Percentiles rank a stretch among this genome's conserved stretches.
Conservation (phyloP, 92 coral and sea anemone genomes). For the Zoanthus gigantus region DNA sequence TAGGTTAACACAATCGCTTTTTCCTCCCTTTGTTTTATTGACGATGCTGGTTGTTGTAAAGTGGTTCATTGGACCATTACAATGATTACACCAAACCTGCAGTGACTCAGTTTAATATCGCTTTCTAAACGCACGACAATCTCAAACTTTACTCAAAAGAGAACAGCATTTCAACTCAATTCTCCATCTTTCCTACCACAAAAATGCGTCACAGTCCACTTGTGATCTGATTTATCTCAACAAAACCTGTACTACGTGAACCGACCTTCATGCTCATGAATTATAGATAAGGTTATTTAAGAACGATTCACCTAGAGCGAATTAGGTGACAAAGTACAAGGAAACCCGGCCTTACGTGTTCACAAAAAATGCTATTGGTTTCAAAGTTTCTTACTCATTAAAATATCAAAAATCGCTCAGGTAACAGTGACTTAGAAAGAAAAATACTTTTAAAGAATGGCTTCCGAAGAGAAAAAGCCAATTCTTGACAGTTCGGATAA, state of each 20-base stretch:
- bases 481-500: constrained; percentile 61
- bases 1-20: constrained; percentile 17
- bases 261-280: constrained; percentile 21
- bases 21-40: background rate
- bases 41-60: constrained; percentile 23
- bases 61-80: constrained; percentile 10
- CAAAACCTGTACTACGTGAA: constrained; percentile 25
- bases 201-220: background rate
- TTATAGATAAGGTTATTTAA: constrained; percentile 18
- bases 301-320: constrained; percentile 8
- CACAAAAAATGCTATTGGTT: constrained; percentile 26
- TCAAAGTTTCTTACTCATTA: constrained; percentile 10
- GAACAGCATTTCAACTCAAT: background rate
- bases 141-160: background rate
- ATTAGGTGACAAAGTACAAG: constrained; percentile 25
- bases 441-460: constrained; percentile 27
- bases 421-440: background rate
- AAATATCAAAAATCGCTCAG: background rate
- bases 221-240: constrained; percentile 5
- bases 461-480: constrained; percentile 73
- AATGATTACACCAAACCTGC: constrained; percentile 19
- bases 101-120: background rate
- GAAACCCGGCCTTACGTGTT: constrained; percentile 46
- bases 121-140: background rate
- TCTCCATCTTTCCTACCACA: background rate